Conservation (phyloP, 2,113 vertebrate genomes). For the Micronisus gabar region DNA sequence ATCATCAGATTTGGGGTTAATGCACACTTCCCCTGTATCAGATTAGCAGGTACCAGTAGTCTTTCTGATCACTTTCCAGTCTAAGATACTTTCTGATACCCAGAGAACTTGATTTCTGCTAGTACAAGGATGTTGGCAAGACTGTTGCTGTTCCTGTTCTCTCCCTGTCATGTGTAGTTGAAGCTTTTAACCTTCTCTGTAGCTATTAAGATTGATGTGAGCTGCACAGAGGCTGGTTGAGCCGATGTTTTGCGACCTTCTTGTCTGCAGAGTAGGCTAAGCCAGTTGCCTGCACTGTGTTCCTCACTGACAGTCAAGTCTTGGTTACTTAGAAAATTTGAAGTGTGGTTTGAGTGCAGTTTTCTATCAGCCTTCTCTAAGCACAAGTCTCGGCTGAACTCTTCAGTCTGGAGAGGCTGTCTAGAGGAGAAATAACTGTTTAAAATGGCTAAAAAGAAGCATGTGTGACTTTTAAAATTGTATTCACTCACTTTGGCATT, state of each 20-base stretch:
- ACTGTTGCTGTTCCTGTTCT: neutral
- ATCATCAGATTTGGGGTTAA: neutral
- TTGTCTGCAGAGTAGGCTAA: neutral
- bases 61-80: neutral
- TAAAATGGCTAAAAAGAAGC: neutral
- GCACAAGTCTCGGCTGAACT: neutral
- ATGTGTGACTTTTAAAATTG: fast-evolving
- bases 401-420: neutral
- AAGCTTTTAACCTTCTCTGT: neutral
- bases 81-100: neutral
- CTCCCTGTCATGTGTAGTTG: fast-evolving
- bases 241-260: neutral
- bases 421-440: neutral
- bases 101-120: neutral
- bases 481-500: neutral
- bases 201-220: neutral
- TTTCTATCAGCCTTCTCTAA: neutral
- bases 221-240: neutral
- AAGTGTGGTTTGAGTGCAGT: neutral
- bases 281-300: fast-evolving
- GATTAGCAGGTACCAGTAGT: neutral
- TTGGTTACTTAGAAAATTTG: neutral
- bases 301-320: neutral
- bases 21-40: neutral
- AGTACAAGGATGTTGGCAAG: neutral